phyloP scores from a whole-genome alignment of 2,797 vertebrate species.

The Cetoscarus ocellatus region DNA sequence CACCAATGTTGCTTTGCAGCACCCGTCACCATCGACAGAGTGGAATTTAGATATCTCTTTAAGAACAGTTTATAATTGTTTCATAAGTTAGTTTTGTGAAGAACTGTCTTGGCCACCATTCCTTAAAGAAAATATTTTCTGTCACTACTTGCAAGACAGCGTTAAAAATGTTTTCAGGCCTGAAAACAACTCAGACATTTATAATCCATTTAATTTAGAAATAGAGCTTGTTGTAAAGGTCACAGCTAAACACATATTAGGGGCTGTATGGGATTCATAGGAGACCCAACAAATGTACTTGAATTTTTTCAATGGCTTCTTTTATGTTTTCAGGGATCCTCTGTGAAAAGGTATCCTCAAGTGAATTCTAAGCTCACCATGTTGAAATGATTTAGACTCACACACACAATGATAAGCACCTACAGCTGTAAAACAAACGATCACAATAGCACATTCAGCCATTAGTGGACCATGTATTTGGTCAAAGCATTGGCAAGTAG shows the following conservation, averaged over 20 bases:
- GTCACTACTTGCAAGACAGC: neutral
- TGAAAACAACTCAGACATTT: conserved; percentile 12
- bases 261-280: neutral
- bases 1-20: conserved; percentile 48
- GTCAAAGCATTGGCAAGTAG: too few relatives aligned
- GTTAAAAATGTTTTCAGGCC: conserved; percentile 25
- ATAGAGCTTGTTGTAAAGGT: conserved; percentile 10
- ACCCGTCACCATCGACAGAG: conserved; percentile 51
- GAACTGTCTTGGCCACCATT: conserved; percentile 7
- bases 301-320: neutral
- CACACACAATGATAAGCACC: too few relatives aligned
- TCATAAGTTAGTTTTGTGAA: conserved; percentile 45
- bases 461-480: too few relatives aligned
- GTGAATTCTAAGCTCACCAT: too few relatives aligned
- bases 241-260: neutral
- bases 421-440: too few relatives aligned
- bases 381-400: too few relatives aligned
- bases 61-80: conserved; percentile 41
- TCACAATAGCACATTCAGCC: too few relatives aligned
- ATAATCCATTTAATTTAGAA: conserved; percentile 28
- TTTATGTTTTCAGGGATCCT: conserved; percentile 16
- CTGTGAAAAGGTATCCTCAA: neutral
- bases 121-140: conserved; percentile 19
- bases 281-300: conserved; percentile 10
- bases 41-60: conserved; percentile 28